Base-by-base conservation (phyloP, 2,888 invertebrate genomes). In the Meiosimyza decipiens region DNA sequence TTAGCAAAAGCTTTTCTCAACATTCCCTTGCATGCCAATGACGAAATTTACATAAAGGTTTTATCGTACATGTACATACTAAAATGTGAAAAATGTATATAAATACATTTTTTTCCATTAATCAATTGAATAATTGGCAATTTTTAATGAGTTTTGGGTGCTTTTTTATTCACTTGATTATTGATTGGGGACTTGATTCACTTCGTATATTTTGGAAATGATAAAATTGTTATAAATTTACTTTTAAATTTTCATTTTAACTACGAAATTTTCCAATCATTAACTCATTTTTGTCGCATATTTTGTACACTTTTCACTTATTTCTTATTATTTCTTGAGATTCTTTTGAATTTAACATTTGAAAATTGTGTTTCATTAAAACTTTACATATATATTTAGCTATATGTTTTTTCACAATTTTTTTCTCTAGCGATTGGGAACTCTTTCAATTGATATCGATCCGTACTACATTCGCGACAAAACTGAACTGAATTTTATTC, bases 381-480 rank as follows among this genome's bases (percentile, higher is more conserved):
- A 15, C 51, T 40, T 52, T 51, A 15, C 55, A 51, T 54, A 47
- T 60, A 47, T 60, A 40, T 12, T 50, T 18, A 49, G 50, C 57
- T 59, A 68, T 71, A 65, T 66, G 68, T 75, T 74, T 66, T 49
- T n/a, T n/a, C n/a, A n/a, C n/a, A n/a, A n/a, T n/a, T n/a, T n/a
- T n/a, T n/a, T 72, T 73, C 63, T 71, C 71, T 59, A 22, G 68
- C 60, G 69, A 60, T 71, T 60, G 50, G 59, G 71, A 69, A 70
- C 75, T 74, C 63, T 63, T 71, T 76, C 69, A 70, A 67, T 77
- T 76, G 81, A 75, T 84, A 83, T 85, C 84, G 79, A 82, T 80
- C 83, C 83, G 82, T 77, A 83, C 87, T 86, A 86, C 86, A 87
- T 83, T 84, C 86, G 83, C 85, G 84, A 83, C 83, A 81, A 86